These are phyloP conservation scores for Tragelaphus buxtoni DNA, from an alignment of 2,113 vertebrate genomes.

Conservation along the genomic window DNA sequence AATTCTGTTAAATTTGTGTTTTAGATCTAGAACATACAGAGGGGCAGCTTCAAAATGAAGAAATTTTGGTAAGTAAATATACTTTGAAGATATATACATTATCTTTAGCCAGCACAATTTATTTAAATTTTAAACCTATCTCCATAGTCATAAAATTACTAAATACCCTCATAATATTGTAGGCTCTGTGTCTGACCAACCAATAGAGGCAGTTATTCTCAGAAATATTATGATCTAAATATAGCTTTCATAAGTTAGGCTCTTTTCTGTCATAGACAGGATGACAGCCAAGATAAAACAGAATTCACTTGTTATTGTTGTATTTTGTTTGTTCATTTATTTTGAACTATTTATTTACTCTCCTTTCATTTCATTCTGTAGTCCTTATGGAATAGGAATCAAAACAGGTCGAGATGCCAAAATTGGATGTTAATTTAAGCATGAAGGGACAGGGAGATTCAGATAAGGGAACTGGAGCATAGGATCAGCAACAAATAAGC, in stretches of 20 bases:
- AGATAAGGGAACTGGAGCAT: slow-evolving; percentile 52
- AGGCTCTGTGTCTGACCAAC: slow-evolving; percentile 2
- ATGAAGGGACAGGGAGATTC: slow-evolving; percentile 57
- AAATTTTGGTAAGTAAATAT: slow-evolving; percentile 87
- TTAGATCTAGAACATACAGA: slow-evolving; percentile 90
- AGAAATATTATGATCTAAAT: background rate
- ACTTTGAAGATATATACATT: background rate
- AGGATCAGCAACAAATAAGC: slow-evolving; percentile 57
- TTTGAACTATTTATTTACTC: slow-evolving; percentile 31
- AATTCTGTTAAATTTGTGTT: slow-evolving; percentile 65
- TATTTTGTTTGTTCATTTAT: slow-evolving; percentile 13
- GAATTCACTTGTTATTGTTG: slow-evolving; percentile 12
- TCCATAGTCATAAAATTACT: background rate
- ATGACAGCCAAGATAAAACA: background rate
- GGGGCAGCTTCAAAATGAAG: slow-evolving; percentile 89
- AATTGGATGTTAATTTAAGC: slow-evolving; percentile 45
- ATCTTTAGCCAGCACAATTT: background rate
- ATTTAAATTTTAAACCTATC: background rate
- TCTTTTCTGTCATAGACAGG: background rate
- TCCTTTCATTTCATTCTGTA: slow-evolving; percentile 4
- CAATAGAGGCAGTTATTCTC: background rate
- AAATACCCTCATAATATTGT: background rate
- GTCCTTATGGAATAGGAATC: slow-evolving; percentile 22
- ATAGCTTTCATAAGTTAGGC: slow-evolving; percentile 6
- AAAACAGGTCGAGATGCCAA: slow-evolving; percentile 19